phyloP scores from a whole-genome alignment of 2,797 vertebrate genomes.

The Spinus olivaceus region DNA sequence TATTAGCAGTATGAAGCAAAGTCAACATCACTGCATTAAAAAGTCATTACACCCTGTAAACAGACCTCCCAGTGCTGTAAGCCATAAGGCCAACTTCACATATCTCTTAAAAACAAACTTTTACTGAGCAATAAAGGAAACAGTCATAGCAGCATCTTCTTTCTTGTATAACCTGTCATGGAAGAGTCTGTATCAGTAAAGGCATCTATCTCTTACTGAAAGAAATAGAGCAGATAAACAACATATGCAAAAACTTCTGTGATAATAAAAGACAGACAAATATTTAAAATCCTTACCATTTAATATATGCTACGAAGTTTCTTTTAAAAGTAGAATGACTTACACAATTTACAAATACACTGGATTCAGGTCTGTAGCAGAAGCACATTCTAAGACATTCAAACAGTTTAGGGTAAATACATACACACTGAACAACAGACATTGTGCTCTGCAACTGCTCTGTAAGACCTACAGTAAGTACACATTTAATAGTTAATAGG shows the following conservation, averaged over 20 bases:
- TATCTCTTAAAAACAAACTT: constrained; percentile 48
- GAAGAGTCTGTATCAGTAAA: constrained; percentile 1
- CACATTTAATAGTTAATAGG: constrained; percentile 70
- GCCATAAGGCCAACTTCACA: constrained; percentile 2
- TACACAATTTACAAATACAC: constrained; percentile 74
- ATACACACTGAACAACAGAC: constrained; percentile 76
- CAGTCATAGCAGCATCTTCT: constrained; percentile 31
- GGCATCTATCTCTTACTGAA: constrained; percentile 15
- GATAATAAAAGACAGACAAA: constrained; percentile 76
- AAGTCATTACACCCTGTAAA: constrained; percentile 65
- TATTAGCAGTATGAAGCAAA: constrained; percentile 83
- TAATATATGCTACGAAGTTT: constrained; percentile 74
- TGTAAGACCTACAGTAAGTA: constrained; percentile 74
- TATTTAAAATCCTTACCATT: constrained; percentile 70
- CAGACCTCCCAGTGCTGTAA: constrained; percentile 60
- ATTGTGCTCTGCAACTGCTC: constrained; percentile 81
- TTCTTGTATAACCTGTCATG: constrained; percentile 20
- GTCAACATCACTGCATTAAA: constrained; percentile 75
- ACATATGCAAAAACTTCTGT: constrained; percentile 76
- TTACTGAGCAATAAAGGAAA: constrained; percentile 46
- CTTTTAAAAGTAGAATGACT: constrained; percentile 71
- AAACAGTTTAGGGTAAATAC: constrained; percentile 77
- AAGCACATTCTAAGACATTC: constrained; percentile 69
- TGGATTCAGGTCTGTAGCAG: constrained; percentile 62
- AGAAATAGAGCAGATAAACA: constrained; percentile 64